Evolutionary conservation across 2,113 vertebrate genomes (phyloP).

Genomic region (Nestor notabilis): DNA sequence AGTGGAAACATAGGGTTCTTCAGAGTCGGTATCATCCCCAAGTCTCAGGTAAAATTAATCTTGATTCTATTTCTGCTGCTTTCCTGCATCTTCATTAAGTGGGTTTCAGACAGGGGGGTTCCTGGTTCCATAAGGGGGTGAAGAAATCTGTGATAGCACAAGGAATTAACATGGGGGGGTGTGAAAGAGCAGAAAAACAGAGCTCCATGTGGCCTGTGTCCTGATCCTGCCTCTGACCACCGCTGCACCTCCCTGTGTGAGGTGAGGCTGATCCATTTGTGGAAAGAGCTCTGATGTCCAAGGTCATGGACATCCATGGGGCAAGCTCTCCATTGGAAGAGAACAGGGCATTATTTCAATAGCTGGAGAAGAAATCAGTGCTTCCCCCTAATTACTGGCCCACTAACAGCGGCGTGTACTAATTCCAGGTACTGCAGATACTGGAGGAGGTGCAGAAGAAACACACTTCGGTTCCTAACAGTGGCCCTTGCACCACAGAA

Average conservation of each 20-base stretch:
- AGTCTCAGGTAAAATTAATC: conserved; percentile 81
- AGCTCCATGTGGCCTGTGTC: not conserved
- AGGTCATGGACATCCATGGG: rapidly evolving
- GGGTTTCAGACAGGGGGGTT: not conserved
- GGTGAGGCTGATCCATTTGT: rapidly evolving
- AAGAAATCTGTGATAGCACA: not conserved
- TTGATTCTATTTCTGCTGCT: not conserved
- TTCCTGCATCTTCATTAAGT: not conserved
- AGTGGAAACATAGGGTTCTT: conserved; percentile 85
- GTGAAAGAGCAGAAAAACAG: not conserved
- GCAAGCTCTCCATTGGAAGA: not conserved
- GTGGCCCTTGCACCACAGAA: not conserved
- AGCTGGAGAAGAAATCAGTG: not conserved
- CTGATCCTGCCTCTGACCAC: not conserved
- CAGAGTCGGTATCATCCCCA: conserved; percentile 87
- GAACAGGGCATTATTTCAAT: not conserved
- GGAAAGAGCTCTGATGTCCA: not conserved
- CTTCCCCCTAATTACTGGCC: not conserved
- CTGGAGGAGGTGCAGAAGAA: conserved; percentile 83
- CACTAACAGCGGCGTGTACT: not conserved
- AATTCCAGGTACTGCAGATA: conserved; percentile 83
- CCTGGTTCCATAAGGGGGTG: not conserved
- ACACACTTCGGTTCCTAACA: not conserved
- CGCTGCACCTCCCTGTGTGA: not conserved
- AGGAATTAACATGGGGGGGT: not conserved